phyloP scores from a whole-genome alignment of 2,113 vertebrate genomes.

The Chloropsis cyanopogon region DNA sequence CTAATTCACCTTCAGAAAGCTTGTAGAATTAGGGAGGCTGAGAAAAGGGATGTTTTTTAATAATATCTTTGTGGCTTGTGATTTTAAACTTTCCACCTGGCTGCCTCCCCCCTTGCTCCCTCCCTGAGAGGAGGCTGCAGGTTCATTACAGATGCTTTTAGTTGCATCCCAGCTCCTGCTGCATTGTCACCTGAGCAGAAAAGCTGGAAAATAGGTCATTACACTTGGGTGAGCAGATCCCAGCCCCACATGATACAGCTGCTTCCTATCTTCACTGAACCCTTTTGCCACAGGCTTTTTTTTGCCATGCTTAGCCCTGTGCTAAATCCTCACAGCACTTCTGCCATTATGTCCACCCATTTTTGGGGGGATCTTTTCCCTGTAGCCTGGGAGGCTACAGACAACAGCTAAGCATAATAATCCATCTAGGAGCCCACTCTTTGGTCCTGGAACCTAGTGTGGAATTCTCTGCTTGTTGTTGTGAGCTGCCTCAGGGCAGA shows the following conservation, averaged over 20 bases:
- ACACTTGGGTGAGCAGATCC: slow-evolving; percentile 44
- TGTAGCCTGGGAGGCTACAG: not conserved
- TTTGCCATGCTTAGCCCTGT: not conserved
- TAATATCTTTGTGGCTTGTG: not conserved
- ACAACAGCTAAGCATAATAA: not conserved
- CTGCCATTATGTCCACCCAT: not conserved
- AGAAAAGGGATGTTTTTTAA: not conserved
- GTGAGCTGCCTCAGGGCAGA: not conserved
- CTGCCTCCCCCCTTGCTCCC: not conserved
- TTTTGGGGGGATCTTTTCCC: not conserved
- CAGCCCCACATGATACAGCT: slow-evolving; percentile 38
- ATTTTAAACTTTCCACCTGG: slow-evolving; percentile 48
- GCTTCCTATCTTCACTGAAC: slow-evolving; percentile 15
- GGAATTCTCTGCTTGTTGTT: not conserved
- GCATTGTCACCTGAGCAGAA: slow-evolving; percentile 62
- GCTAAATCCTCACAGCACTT: not conserved
- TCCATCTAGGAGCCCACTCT: not conserved
- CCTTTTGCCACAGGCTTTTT: not conserved
- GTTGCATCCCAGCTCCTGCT: slow-evolving; percentile 29
- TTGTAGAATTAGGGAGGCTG: not conserved
- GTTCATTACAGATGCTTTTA: slow-evolving; percentile 46
- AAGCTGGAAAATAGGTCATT: slow-evolving; percentile 71
- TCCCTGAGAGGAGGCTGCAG: not conserved
- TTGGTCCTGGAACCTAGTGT: not conserved
- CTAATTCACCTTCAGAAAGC: not conserved